Evolutionary conservation across 2,888 invertebrate species (phyloP).

Genomic region (Teleiodes luculella): DNA sequence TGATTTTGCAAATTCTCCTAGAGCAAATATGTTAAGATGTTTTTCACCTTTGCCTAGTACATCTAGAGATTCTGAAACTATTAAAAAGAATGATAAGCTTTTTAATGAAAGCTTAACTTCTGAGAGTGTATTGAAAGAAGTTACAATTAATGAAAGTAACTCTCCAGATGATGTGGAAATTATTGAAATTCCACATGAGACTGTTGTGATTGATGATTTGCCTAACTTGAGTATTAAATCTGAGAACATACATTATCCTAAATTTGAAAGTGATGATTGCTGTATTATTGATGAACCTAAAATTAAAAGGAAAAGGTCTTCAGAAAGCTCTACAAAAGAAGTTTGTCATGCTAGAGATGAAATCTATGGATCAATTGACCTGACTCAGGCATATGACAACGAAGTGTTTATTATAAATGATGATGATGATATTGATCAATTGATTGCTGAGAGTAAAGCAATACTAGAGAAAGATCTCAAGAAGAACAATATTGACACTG

Average conservation of each 20-base stretch:
- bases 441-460: conserved; percentile 40
- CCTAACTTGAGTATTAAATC: neutral
- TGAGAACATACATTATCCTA: neutral
- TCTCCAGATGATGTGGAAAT: conserved; percentile 28
- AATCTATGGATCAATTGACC: conserved; percentile 20
- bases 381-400: conserved; percentile 18
- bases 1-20: conserved; percentile 23
- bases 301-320: conserved; percentile 23
- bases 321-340: conserved; percentile 7
- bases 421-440: conserved; percentile 33
- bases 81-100: conserved; percentile 42
- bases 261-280: conserved; percentile 15
- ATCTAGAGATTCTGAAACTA: conserved; percentile 39
- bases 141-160: neutral
- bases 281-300: conserved; percentile 13
- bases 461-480: conserved; percentile 29
- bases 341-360: conserved; percentile 22
- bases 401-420: conserved; percentile 34
- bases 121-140: neutral
- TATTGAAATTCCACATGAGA: conserved; percentile 31
- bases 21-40: conserved; percentile 14
- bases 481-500: conserved; percentile 17
- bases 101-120: conserved; percentile 36
- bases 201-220: conserved; percentile 29
- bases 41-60: conserved; percentile 53